These are phyloP conservation scores for Bradypodion ventrale DNA, from an alignment of 2,797 vertebrate species.

Conservation along the genomic window DNA sequence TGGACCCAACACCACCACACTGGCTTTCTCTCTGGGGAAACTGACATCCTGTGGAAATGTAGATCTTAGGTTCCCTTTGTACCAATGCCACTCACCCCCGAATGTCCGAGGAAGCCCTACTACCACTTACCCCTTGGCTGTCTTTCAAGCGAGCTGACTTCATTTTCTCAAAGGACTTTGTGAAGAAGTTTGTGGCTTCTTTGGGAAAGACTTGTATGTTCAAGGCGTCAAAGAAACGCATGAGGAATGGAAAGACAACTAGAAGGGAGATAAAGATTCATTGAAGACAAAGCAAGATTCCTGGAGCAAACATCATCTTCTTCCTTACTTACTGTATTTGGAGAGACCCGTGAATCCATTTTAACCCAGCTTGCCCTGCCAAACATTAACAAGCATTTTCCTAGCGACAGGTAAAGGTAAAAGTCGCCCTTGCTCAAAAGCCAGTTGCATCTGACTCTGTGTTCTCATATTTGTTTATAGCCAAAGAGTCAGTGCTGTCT, in stretches of 20 bases:
- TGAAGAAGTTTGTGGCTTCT: constrained; percentile 11
- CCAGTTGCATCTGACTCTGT: too few relatives aligned
- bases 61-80: too few relatives aligned
- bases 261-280: not conserved
- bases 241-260: constrained; percentile 27
- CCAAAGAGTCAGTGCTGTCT: too few relatives aligned
- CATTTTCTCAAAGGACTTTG: not conserved
- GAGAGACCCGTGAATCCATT: not conserved
- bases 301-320: not conserved
- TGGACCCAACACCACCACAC: too few relatives aligned
- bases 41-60: too few relatives aligned
- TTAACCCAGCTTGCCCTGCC: not conserved
- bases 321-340: not conserved
- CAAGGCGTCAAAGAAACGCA: not conserved
- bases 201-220: not conserved
- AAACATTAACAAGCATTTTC: too few relatives aligned
- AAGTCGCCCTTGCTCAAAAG: too few relatives aligned
- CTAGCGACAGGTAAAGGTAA: not conserved
- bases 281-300: not conserved
- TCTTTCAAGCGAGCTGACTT: constrained; percentile 11
- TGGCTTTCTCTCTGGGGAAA: too few relatives aligned
- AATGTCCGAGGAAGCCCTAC: too few relatives aligned
- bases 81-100: too few relatives aligned
- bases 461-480: too few relatives aligned
- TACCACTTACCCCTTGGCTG: constrained; percentile 5